Percentiles rank a stretch among this genome's conserved stretches.
Evolutionary conservation across 2,888 invertebrate genomes (phyloP).

Genomic region (Aelia acuminata): DNA sequence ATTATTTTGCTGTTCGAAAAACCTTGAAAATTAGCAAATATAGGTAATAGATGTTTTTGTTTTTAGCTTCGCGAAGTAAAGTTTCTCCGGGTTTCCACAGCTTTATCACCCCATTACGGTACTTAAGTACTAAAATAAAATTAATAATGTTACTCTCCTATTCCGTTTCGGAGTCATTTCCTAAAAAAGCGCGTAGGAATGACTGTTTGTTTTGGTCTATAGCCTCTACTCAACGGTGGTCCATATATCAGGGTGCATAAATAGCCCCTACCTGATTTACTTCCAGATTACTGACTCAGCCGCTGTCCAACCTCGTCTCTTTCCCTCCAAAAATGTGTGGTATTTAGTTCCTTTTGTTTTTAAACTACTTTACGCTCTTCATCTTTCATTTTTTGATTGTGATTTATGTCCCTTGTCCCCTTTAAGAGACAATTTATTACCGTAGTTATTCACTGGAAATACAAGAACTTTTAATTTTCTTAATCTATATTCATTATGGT

Average conservation of each 20-base stretch:
- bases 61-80: too few relatives aligned
- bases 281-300: conserved; percentile 31
- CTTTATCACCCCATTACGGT: too few relatives aligned
- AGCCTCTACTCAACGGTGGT: background rate
- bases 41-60: too few relatives aligned
- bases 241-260: conserved; percentile 24
- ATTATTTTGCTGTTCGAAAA: too few relatives aligned
- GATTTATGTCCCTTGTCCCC: background rate
- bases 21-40: too few relatives aligned
- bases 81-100: too few relatives aligned
- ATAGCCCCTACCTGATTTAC: conserved; percentile 37
- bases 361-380: background rate
- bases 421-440: background rate
- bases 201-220: conserved; percentile 20
- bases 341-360: conserved; percentile 28
- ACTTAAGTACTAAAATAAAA: too few relatives aligned
- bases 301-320: conserved; percentile 19
- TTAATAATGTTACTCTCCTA: background rate
- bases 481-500: background rate
- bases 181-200: background rate
- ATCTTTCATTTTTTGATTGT: conserved; percentile 47
- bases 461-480: conserved; percentile 24
- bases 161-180: background rate
- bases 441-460: conserved; percentile 29
- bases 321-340: conserved; percentile 22